Evolutionary conservation across 2,888 invertebrate species (phyloP).

Genomic region (Phengaris arion): DNA sequence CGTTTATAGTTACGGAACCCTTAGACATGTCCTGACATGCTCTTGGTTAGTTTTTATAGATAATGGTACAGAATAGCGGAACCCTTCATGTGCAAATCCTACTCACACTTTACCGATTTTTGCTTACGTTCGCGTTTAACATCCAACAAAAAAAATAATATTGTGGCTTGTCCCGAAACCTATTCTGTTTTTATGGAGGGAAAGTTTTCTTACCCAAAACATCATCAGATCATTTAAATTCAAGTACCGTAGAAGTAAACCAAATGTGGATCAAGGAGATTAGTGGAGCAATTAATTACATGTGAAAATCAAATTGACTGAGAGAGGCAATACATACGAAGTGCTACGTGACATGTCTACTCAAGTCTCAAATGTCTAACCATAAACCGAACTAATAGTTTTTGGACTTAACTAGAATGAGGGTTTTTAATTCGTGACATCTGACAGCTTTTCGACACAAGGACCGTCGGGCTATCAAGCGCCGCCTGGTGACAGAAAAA

Average conservation of each 20-base stretch:
- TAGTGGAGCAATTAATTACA: conserved; percentile 50
- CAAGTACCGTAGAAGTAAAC: conserved; percentile 29
- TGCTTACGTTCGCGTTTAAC: too few species aligned
- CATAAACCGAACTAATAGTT: conserved; percentile 46
- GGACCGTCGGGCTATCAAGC: too few species aligned
- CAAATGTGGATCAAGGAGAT: conserved; percentile 26
- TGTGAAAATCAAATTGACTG: conserved; percentile 60
- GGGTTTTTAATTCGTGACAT: too few species aligned
- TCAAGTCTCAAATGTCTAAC: conserved; percentile 47
- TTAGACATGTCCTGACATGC: too few species aligned
- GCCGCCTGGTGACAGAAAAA: too few species aligned
- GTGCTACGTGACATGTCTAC: conserved; percentile 56
- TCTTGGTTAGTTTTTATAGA: too few species aligned
- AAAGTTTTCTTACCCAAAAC: not conserved
- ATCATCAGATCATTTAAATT: not conserved
- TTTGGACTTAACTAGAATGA: not conserved
- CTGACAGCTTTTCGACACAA: too few species aligned
- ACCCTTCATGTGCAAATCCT: too few species aligned
- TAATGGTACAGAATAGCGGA: too few species aligned
- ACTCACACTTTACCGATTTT: too few species aligned
- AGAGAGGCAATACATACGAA: conserved; percentile 55
- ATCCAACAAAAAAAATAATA: too few species aligned
- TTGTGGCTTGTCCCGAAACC: not conserved
- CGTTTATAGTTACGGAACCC: too few species aligned
- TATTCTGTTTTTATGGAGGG: not conserved